Conservation (phyloP, 2,113 vertebrate species). For the Turnix velox region DNA sequence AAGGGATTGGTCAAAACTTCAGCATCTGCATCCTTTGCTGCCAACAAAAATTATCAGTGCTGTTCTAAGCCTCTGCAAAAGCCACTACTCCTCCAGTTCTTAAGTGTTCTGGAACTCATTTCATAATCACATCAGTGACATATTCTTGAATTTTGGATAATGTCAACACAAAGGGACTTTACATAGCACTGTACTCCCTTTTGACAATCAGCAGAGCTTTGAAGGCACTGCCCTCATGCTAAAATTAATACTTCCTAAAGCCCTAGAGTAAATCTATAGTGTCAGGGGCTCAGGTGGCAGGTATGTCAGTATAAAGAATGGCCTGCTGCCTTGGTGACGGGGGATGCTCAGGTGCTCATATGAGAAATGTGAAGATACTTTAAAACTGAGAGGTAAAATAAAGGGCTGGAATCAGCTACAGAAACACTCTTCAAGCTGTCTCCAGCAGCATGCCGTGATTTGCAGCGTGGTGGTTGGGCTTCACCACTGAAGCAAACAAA, state of each 20-base stretch:
- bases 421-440: neutral
- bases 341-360: neutral
- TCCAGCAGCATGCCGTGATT: neutral
- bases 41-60: neutral
- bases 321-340: neutral
- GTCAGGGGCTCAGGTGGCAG: conserved; percentile 42
- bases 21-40: neutral
- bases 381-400: neutral
- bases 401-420: neutral
- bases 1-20: conserved; percentile 22
- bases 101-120: neutral
- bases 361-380: conserved; percentile 6
- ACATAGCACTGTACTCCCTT: neutral
- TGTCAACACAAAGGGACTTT: neutral
- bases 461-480: neutral
- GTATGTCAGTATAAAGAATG: neutral
- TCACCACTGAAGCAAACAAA: neutral
- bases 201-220: neutral
- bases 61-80: neutral
- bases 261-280: neutral
- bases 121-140: neutral
- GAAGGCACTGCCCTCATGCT: neutral
- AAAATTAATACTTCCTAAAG: conserved; percentile 12
- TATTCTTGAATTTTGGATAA: neutral
- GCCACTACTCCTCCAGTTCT: neutral